A percentile compares a stretch with the other conserved stretches of the same genome.
phyloP scores from a whole-genome alignment of 2,888 invertebrate genomes.

The Dimorphilus gyrociliatus region DNA sequence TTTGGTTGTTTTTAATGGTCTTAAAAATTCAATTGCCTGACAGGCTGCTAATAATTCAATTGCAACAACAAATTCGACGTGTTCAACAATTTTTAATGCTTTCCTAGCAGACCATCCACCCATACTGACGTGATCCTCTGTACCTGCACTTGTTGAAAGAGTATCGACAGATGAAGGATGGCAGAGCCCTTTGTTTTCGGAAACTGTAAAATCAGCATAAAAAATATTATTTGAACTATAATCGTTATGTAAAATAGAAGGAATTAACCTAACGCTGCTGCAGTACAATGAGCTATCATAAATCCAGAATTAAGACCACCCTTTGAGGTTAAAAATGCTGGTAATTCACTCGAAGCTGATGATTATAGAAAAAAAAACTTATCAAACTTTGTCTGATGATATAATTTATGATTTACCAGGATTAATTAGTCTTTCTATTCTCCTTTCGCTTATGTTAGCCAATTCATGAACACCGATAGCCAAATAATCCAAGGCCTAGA shows the following conservation, averaged over 20 bases:
- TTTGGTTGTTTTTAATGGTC: conserved; percentile 47
- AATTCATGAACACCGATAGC: conserved; percentile 51
- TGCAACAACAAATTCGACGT: conserved; percentile 46
- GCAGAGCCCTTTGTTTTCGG: conserved; percentile 52
- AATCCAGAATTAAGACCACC: conserved; percentile 54
- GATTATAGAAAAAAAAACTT: conserved; percentile 4
- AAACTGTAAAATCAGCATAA: conserved; percentile 34
- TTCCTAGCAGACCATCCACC: conserved; percentile 51
- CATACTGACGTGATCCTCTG: conserved; percentile 55
- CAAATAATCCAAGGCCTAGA: conserved; percentile 46
- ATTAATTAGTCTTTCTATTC: conserved; percentile 49
- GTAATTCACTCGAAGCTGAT: conserved; percentile 46
- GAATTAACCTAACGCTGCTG: conserved; percentile 46
- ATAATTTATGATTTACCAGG: conserved; percentile 41
- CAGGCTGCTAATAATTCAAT: conserved; percentile 51
- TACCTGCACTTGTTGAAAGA: conserved; percentile 49
- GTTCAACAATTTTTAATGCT: conserved; percentile 43
- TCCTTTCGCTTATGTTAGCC: conserved; percentile 49
- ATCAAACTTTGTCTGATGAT: background rate
- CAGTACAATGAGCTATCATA: conserved; percentile 52
- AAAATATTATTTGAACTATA: background rate
- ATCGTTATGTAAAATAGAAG: background rate
- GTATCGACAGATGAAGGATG: conserved; percentile 52
- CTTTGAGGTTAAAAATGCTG: conserved; percentile 48
- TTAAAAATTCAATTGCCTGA: conserved; percentile 50